These are phyloP conservation scores for Dasysyrphus albostriatus DNA, from an alignment of 2,888 invertebrate species.

Conservation along the genomic window DNA sequence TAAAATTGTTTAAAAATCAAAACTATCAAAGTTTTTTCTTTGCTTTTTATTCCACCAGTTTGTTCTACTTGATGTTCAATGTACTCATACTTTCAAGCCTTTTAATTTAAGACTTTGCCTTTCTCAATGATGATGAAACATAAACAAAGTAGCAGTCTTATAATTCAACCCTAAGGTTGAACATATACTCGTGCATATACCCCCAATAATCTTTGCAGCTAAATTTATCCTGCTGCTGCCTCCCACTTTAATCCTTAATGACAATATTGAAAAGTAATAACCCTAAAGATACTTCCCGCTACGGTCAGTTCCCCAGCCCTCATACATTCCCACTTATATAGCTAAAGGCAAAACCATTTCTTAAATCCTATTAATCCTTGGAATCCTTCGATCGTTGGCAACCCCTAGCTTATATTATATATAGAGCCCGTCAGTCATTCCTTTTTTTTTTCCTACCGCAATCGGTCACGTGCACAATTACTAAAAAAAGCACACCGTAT, in stretches of 20 bases:
- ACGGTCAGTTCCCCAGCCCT: conserved; percentile 41
- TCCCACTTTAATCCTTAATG: conserved; percentile 81
- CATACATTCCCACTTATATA: conserved; percentile 10
- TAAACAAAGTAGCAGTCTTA: background rate
- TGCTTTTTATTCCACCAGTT: no score
- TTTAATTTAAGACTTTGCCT: background rate
- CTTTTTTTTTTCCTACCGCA: conserved; percentile 61
- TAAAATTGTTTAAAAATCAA: no score
- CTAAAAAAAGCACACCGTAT: conserved; percentile 68
- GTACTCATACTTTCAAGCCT: background rate
- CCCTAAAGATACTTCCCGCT: conserved; percentile 77
- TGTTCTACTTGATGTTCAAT: background rate
- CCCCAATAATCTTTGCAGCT: conserved; percentile 6
- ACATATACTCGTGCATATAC: background rate
- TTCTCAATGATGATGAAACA: conserved; percentile 7
- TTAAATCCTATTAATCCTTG: conserved; percentile 77
- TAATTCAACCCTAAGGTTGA: background rate
- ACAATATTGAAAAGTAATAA: conserved; percentile 84
- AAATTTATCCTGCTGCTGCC: background rate
- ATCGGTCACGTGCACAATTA: conserved; percentile 77
- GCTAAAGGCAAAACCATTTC: conserved; percentile 71
- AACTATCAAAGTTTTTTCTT: no score
- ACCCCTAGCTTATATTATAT: conserved; percentile 38
- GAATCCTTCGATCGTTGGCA: conserved; percentile 71
- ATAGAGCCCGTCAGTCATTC: conserved; percentile 49